These are phyloP conservation scores for Rhinella marina DNA, from an alignment of 2,797 vertebrate genomes.

Conservation along the genomic window DNA sequence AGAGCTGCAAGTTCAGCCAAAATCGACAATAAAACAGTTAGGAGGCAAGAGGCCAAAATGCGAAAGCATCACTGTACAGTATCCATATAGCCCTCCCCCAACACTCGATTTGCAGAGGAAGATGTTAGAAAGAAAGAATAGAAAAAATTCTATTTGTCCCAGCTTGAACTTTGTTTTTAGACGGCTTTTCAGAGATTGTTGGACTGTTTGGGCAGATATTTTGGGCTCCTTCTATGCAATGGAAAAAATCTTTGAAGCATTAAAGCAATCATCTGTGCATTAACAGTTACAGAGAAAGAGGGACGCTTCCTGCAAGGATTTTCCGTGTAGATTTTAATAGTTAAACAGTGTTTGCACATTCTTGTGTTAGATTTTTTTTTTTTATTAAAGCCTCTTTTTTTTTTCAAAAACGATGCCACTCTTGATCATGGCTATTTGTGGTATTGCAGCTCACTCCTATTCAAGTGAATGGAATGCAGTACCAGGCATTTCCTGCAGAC, in stretches of 20 bases:
- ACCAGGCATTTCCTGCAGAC: not conserved
- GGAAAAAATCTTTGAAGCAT: conserved; percentile 47
- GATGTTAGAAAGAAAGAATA: conserved; percentile 79
- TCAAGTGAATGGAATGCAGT: not conserved
- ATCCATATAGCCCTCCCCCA: conserved; percentile 77
- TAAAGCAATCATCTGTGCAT: conserved; percentile 26
- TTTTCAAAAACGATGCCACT: not conserved
- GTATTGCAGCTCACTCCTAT: too few relatives aligned
- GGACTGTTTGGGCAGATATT: conserved; percentile 41
- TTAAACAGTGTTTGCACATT: too few relatives aligned
- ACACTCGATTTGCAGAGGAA: conserved; percentile 81
- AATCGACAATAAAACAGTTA: conserved; percentile 93
- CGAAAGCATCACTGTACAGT: conserved; percentile 83
- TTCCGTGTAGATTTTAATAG: not conserved
- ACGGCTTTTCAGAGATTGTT: conserved; percentile 31
- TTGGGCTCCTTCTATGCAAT: conserved; percentile 29
- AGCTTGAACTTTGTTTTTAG: conserved; percentile 79
- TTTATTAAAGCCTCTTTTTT: not conserved
- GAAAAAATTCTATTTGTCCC: conserved; percentile 83
- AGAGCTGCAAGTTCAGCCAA: conserved; percentile 91
- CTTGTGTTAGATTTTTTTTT: too few relatives aligned
- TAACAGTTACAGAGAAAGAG: not conserved
- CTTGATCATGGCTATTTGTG: not conserved
- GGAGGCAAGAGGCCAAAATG: conserved; percentile 87
- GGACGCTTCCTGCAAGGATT: not conserved